Evolutionary conservation across 2,888 invertebrate species (phyloP), one percentile per base, ranked within the genome.

Genomic region (Ochropleura leucogaster): DNA sequence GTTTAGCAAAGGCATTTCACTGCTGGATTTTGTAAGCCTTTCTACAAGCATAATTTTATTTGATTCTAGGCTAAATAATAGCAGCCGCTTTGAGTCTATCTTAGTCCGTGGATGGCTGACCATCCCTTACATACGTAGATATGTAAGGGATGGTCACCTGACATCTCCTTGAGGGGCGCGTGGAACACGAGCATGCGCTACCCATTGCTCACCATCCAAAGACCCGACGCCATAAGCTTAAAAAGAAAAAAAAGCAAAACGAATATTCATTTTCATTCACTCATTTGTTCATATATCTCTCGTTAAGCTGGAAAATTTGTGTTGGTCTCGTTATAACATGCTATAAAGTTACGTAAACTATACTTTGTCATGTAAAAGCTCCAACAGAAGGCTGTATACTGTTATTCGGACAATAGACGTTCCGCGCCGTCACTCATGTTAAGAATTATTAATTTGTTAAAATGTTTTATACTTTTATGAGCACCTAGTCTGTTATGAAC

Each of bases 271-370:
- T 20, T 55, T 30, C 20, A 55, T 12, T 10, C 12, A 20, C 20
- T 55, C 55, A 14, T 20, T 10, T 40, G 20, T 16, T 1, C 49
- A 18, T 8, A 42, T n/a, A 5, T 42, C 18, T 49, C 9, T 20
- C 46, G 20, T 49, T 8, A n/a, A 47, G 5, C 16, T 64, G 16
- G 10, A 44, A 47, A 40, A 20, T 69, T 47, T 57, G 40, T 18
- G 47, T 57, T 18, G 30, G 40, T 14, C 42, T 1, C 14, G 7
- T 70, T 18, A 18, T 49, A 42, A 20, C 8, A 42, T 44, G 16
- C 68, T n/a, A n/a, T 30, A 30, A 68, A 71, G 16, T 71, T 46
- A 68, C 46, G 16, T 69, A 57, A 72, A 55, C 53, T 47, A 20
- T 20, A 70, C 14, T 47, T 40, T 63, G 8, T 71, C 18, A 46